A percentile compares a stretch with the other conserved stretches of the same genome.
These are phyloP conservation scores for Drosophila micromelanica DNA, from an alignment of 1,140 invertebrate genomes.

Conservation along the genomic window DNA sequence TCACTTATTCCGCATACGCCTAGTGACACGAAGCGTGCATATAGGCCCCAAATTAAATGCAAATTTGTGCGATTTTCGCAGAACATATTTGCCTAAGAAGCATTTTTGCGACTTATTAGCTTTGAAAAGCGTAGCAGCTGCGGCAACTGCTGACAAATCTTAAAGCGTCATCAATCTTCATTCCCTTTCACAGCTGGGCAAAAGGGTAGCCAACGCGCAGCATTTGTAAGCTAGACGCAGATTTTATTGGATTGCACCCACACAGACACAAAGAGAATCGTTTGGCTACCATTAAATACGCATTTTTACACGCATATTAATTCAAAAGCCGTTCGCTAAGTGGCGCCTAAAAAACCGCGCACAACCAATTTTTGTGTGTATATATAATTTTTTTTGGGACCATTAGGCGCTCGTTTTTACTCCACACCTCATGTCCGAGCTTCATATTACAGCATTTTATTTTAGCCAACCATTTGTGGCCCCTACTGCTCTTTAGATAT, in stretches of 20 bases:
- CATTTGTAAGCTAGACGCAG: conserved; percentile 54
- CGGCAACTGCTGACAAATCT: conserved; percentile 56
- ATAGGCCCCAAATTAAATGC: conserved; percentile 63
- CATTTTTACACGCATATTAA: conserved; percentile 63
- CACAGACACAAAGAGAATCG: conserved; percentile 21
- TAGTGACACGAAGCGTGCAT: conserved; percentile 4
- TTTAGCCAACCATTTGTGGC: conserved; percentile 55
- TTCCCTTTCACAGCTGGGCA: conserved; percentile 31
- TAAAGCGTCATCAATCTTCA: conserved; percentile 73
- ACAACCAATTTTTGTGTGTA: conserved; percentile 15
- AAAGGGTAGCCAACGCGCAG: conserved; percentile 1
- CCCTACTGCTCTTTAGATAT: conserved; percentile 65
- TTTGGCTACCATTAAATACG: conserved; percentile 68
- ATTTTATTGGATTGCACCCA: conserved; percentile 21
- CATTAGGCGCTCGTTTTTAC: conserved; percentile 37
- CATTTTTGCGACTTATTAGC: conserved; percentile 73
- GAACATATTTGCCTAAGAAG: conserved; percentile 47
- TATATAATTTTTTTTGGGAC: conserved; percentile 28
- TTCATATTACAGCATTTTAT: conserved; percentile 61
- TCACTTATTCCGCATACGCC: conserved; percentile 47
- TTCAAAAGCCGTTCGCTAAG: conserved; percentile 53
- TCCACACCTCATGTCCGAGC: conserved; percentile 41
- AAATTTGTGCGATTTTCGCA: conserved; percentile 62
- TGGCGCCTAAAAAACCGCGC: conserved; percentile 46
- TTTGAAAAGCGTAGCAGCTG: conserved; percentile 21